Base-by-base conservation (phyloP, 2,888 invertebrate genomes). In the Macrosoma leucophasiata region DNA sequence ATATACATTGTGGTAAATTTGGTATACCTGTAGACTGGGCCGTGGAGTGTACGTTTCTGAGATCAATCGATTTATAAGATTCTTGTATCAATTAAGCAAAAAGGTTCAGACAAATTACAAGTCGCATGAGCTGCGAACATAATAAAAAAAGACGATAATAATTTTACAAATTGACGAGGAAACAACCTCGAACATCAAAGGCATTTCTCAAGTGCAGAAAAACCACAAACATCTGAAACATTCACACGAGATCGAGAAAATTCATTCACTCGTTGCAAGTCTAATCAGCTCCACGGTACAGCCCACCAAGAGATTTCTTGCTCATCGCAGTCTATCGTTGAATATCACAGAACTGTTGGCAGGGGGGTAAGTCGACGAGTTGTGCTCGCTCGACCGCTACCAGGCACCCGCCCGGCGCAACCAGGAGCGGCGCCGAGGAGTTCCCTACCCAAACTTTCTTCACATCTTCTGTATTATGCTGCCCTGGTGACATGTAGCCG, bases 401-500 rank as follows among this genome's bases (percentile, higher is more conserved):
- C 11, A 82, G 54, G 46, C 84, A 79, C 2, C 82, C 84, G 0
- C 74, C 73, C 0, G 81, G 76, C 0, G 79, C 52, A 13, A 84
- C 72, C 8, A 84, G 55, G 0, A 84, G 61, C 0, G 84, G 84
- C 1, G 77, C 66, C 0, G 72, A 50, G 0, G 65, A 55, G 19
- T 61, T 60, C 0, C 82, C 81, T 17, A 77, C 72, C 84, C 82
- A 82, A n/a, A 82, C 81, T 40, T 84, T 84, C 52, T 84, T 84
- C 12, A 82, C 77, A 44, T 84, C 82, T 10, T 74, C 74, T 0
- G 68, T 46, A 28, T 52, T 50, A 41, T 75, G 64, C 42, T 78
- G 82, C 7, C 72, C 65, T 2, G 81, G 77, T 0, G 76, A 73
- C 70, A 81, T 75, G 61, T 84, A 84, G 19, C 79, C 79, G 36